Evolutionary conservation across 2,888 invertebrate genomes (phyloP).

Genomic region (Lucinisca nassula): DNA sequence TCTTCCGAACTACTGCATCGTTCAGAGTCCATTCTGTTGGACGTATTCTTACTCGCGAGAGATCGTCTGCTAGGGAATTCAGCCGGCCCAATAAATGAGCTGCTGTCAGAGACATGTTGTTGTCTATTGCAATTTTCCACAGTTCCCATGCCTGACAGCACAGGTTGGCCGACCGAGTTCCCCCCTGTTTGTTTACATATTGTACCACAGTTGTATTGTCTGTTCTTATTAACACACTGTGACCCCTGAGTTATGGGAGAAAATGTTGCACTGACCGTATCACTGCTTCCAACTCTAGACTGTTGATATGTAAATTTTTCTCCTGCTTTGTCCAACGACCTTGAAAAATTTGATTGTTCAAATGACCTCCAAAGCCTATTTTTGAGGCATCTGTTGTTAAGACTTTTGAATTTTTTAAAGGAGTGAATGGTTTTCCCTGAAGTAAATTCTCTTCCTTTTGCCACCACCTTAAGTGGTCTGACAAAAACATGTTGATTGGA

Average conservation of each 20-base stretch:
- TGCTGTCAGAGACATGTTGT: conserved; percentile 19
- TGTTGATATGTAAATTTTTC: conserved; percentile 34
- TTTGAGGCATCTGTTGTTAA: conserved; percentile 56
- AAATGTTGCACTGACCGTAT: conserved; percentile 23
- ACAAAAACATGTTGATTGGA: conserved; percentile 20
- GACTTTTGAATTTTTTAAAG: background rate
- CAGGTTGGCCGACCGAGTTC: conserved; percentile 43
- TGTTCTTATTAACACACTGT: conserved; percentile 26
- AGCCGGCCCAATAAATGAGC: conserved; percentile 30
- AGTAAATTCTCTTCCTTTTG: conserved; percentile 11
- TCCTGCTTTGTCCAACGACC: conserved; percentile 28
- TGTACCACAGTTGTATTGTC: conserved; percentile 59
- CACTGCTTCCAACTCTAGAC: conserved; percentile 38
- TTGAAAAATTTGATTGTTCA: conserved; percentile 13
- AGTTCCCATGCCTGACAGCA: conserved; percentile 20
- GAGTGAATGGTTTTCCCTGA: background rate
- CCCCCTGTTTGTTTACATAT: conserved; percentile 60
- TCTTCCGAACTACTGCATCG: conserved; percentile 1
- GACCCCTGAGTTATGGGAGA: conserved; percentile 2
- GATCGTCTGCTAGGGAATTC: conserved; percentile 32
- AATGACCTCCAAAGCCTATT: conserved; percentile 38
- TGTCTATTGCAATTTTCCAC: background rate
- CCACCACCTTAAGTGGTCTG: conserved; percentile 17
- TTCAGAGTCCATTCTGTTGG: conserved; percentile 48
- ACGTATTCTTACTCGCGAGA: conserved; percentile 9